A percentile compares a stretch with the other conserved stretches of the same genome.
These are phyloP conservation scores for Polylopha cassiicola DNA, from an alignment of 2,888 invertebrate genomes.

Conservation along the genomic window DNA sequence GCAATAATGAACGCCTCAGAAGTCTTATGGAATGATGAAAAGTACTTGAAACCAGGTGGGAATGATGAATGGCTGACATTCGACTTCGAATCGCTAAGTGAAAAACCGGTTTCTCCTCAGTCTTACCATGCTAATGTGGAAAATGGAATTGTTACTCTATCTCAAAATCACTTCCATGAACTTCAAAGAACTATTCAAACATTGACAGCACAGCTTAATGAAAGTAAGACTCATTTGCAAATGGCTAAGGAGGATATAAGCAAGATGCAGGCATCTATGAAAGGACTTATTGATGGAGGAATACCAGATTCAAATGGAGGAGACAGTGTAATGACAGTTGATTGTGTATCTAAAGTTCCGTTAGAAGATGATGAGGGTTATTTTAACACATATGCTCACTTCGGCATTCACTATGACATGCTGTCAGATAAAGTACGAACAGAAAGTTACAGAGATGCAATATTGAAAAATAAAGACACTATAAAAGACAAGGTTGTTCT, in stretches of 20 bases:
- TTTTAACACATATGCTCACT: slow-evolving; percentile 91
- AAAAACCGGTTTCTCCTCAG: slow-evolving; percentile 57
- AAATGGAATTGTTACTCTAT: slow-evolving; percentile 78
- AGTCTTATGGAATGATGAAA: slow-evolving; percentile 84
- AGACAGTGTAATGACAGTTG: slow-evolving; percentile 36
- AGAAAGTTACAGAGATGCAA: slow-evolving; percentile 90
- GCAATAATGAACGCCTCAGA: slow-evolving; percentile 70
- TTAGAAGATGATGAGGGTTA: slow-evolving; percentile 85
- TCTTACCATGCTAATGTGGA: slow-evolving; percentile 78
- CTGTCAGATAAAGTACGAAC: slow-evolving; percentile 92
- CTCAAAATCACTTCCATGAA: slow-evolving; percentile 78
- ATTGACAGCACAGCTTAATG: slow-evolving; percentile 75
- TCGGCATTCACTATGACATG: slow-evolving; percentile 96
- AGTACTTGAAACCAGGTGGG: slow-evolving; percentile 85
- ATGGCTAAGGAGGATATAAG: slow-evolving; percentile 79
- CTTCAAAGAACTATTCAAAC: slow-evolving; percentile 78
- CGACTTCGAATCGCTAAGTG: slow-evolving; percentile 78
- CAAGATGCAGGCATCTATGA: slow-evolving; percentile 78
- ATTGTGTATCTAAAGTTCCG: slow-evolving; percentile 68
- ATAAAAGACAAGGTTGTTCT: slow-evolving; percentile 88
- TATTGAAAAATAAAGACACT: slow-evolving; percentile 82
- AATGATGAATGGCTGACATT: slow-evolving; percentile 91
- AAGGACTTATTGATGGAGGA: slow-evolving; percentile 69
- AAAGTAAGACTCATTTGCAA: slow-evolving; percentile 76
- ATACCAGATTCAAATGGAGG: slow-evolving; percentile 31